These are phyloP conservation scores for Agrilus planipennis DNA, from an alignment of 1,140 invertebrate species.

Conservation along the genomic window DNA sequence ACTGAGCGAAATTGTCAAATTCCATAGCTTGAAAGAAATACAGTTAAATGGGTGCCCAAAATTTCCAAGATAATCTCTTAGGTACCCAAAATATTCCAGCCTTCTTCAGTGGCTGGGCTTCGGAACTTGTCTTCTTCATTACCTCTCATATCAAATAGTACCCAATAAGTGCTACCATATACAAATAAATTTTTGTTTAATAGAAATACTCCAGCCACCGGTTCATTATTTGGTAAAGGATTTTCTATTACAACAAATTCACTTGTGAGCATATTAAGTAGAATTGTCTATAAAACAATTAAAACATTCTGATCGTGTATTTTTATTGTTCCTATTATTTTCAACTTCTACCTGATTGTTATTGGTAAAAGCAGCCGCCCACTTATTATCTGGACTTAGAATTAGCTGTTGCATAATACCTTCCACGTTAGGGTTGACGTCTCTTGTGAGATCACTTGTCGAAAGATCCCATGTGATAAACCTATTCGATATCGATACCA, in stretches of 20 bases:
- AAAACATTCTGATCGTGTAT: not conserved
- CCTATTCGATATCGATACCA: slow-evolving; percentile 92
- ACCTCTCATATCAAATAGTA: slow-evolving; percentile 63
- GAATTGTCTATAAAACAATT: slow-evolving; percentile 50
- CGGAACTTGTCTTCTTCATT: slow-evolving; percentile 48
- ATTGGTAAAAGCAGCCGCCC: slow-evolving; percentile 90
- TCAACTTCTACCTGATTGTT: slow-evolving; percentile 68
- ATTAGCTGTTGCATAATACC: slow-evolving; percentile 92
- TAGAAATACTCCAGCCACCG: slow-evolving; percentile 52
- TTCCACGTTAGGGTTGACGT: slow-evolving; percentile 84
- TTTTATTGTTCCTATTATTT: not conserved
- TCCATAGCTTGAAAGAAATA: slow-evolving; percentile 47
- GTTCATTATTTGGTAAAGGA: slow-evolving; percentile 53
- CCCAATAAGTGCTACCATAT: slow-evolving; percentile 52
- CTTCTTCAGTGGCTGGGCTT: slow-evolving; percentile 44
- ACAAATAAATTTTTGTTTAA: slow-evolving; percentile 65
- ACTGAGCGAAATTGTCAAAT: slow-evolving; percentile 57
- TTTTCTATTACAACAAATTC: slow-evolving; percentile 78
- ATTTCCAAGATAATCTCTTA: slow-evolving; percentile 1
- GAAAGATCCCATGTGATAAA: slow-evolving; percentile 96
- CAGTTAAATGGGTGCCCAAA: not conserved
- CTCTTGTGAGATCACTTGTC: slow-evolving; percentile 81
- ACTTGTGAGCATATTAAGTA: slow-evolving; percentile 82
- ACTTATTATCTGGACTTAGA: slow-evolving; percentile 92
- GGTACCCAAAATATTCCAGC: slow-evolving; percentile 62